These are phyloP conservation scores for Hystrix brachyura DNA, from an alignment of 2,113 vertebrate species.

Conservation along the genomic window DNA sequence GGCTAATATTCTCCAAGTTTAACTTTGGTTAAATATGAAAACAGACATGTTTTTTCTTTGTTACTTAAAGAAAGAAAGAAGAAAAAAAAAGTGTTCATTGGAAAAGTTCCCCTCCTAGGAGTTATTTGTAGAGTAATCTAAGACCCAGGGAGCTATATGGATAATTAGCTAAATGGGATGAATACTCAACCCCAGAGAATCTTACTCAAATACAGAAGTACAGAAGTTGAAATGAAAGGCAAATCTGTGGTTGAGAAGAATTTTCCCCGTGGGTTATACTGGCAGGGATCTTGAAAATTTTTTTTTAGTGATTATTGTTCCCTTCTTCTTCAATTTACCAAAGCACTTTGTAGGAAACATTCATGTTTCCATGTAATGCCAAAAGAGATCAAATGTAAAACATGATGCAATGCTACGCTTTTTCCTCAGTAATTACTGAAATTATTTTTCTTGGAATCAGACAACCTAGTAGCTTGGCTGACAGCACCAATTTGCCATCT, in stretches of 20 bases:
- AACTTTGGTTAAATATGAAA: neutral
- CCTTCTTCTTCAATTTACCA: neutral
- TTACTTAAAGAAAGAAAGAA: neutral
- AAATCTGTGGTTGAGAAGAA: slow-evolving; percentile 33
- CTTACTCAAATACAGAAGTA: neutral
- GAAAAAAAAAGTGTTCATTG: neutral
- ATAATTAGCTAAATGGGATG: slow-evolving; percentile 25
- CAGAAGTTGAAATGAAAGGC: slow-evolving; percentile 47
- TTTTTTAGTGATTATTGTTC: neutral
- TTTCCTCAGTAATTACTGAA: slow-evolving; percentile 57
- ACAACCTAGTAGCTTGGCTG: slow-evolving; percentile 38
- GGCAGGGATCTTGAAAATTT: slow-evolving; percentile 22
- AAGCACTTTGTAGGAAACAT: neutral
- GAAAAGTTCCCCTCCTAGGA: neutral
- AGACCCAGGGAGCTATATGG: slow-evolving; percentile 7
- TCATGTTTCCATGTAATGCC: neutral
- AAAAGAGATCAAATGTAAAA: slow-evolving; percentile 63
- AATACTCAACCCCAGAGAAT: slow-evolving; percentile 40
- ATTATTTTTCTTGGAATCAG: slow-evolving; percentile 75
- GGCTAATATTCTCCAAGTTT: neutral
- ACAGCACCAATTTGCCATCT: slow-evolving; percentile 71
- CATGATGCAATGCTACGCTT: slow-evolving; percentile 37
- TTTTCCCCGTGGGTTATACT: neutral
- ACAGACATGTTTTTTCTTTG: neutral
- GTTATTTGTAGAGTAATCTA: neutral